Evolutionary conservation across 2,797 vertebrate species (phyloP).

Genomic region (Ammospiza maritima): DNA sequence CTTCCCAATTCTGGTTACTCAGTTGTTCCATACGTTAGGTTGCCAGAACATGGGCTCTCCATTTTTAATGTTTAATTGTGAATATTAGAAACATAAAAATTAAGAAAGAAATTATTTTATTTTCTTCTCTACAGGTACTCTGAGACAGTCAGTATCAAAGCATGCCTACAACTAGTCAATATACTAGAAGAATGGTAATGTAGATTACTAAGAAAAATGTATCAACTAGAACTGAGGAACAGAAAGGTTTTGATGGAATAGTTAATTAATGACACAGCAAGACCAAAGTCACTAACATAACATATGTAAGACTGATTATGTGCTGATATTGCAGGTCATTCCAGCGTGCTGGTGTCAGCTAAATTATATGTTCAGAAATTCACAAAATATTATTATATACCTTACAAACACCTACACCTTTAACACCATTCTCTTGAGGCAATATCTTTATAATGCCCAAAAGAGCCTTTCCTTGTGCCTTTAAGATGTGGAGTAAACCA

Average conservation of each 20-base stretch:
- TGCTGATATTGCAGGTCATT: background rate
- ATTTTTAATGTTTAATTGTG: background rate
- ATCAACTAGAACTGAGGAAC: background rate
- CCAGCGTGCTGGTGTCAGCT: background rate
- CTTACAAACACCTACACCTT: background rate
- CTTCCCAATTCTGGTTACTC: background rate
- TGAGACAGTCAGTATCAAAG: background rate
- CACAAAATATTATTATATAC: background rate
- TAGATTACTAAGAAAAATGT: background rate
- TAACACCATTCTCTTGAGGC: background rate
- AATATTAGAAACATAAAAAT: background rate
- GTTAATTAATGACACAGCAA: background rate
- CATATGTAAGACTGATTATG: background rate
- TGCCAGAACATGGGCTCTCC: background rate
- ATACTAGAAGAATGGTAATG: background rate
- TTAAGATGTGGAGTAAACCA: background rate
- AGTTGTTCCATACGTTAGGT: background rate
- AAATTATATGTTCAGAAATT: background rate
- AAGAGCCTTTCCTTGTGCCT: background rate
- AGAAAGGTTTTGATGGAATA: background rate
- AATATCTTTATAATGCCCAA: background rate
- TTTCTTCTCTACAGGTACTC: background rate
- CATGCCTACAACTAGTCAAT: background rate
- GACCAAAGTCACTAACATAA: background rate
- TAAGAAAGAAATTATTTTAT: background rate